These are phyloP conservation scores for Lapara coniferarum DNA, from an alignment of 2,888 invertebrate species.

Conservation along the genomic window DNA sequence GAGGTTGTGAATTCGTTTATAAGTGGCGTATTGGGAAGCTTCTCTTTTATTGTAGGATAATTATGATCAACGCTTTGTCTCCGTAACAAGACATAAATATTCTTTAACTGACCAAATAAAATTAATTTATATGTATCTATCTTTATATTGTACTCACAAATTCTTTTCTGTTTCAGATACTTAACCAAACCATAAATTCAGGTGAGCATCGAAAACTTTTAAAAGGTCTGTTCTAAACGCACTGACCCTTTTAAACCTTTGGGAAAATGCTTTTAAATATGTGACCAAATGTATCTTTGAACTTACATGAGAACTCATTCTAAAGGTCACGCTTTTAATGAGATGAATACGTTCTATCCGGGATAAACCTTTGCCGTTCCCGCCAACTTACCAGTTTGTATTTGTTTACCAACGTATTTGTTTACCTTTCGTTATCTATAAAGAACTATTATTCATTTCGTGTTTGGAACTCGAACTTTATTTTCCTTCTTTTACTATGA, in stretches of 20 bases:
- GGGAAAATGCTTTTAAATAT: constrained; percentile 38
- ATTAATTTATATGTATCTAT: background rate
- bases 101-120: too few species aligned
- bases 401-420: too few species aligned
- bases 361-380: constrained; percentile 49
- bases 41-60: too few species aligned
- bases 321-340: constrained; percentile 59
- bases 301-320: constrained; percentile 56
- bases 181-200: background rate
- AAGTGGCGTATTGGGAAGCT: too few species aligned
- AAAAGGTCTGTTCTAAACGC: constrained; percentile 21
- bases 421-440: constrained; percentile 8
- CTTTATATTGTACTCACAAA: background rate
- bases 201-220: constrained; percentile 14
- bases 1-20: too few species aligned
- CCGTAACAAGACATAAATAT: too few species aligned
- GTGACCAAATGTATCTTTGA: constrained; percentile 40
- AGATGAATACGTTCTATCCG: constrained; percentile 54
- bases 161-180: constrained; percentile 16
- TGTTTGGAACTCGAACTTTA: too few species aligned
- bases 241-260: constrained; percentile 39
- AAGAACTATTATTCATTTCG: background rate
- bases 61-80: too few species aligned
- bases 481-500: background rate
- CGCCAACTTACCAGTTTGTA: background rate